Evolutionary conservation across 2,888 invertebrate genomes (phyloP), one percentile per base, ranked within the genome.

Genomic region (Tillus elongatus): DNA sequence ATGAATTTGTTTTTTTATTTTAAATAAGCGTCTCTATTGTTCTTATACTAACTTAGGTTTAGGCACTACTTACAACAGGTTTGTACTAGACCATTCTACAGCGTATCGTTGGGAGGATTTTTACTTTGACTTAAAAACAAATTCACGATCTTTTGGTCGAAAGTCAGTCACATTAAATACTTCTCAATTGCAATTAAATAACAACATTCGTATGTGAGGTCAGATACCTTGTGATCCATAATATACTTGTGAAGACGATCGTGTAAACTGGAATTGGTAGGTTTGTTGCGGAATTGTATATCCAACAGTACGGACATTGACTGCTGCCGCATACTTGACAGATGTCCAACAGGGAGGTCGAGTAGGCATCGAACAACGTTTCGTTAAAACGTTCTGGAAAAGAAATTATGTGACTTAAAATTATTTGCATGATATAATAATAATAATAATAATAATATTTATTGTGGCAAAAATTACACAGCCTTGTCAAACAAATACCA

Each of bases 301-400:
- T 84, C 34, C 84, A 79, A 64, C 91, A 91, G 66, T 91, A 91
- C 0, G 91, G 90, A 60, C 91, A 92, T 62, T 91, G 91, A 30
- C 90, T 91, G 35, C 90, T 91, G 40, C 91, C 92, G 61, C 92
- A 92, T 4, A 92, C 91, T 61, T 91, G 90, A 64, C 92, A 92
- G 49, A 92, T 90, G 63, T 90, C 90, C 41, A 92, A 69, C 14
- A 86, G 72, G 66, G 89, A 90, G 0, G 88, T 84, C 11, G 87
- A 82, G 32, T 87, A 70, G 2, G 89, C 79, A 68, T 91, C 89
- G 62, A 89, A 88, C 64, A 92, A 85, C 1, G 85, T 82, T 70
- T 91, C 90, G 67, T 91, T 91, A 67, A 84, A 92, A 14, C 91
- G 84, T 65, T 91, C 91, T 86, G 70, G 9, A 71, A 72, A 45